Evolutionary conservation across 2,888 invertebrate genomes (phyloP), one percentile per base, ranked within the genome.

Genomic region (Drosophila buzzatii): DNA sequence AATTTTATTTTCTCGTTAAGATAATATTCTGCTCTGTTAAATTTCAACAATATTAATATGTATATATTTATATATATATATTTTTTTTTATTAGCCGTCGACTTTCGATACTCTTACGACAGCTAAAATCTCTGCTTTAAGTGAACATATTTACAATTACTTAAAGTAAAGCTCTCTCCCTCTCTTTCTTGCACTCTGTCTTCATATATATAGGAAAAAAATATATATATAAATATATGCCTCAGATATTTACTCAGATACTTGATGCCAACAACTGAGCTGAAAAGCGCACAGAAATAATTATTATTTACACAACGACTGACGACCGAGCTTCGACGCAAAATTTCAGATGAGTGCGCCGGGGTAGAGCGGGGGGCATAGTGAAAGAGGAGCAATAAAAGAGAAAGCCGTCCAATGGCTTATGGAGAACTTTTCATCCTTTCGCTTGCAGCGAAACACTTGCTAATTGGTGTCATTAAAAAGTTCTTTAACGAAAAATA

Each of bases 391-490:
- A 31, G 14, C 35, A 7, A 27, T 18, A 58, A 69, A 81, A 10
- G 31, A 35, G 52, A 69, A 84, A 63, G 71, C 39, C 39, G 49
- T 39, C 41, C 41, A 41, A 39, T 5, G 49, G 86, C 67, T 81
- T 89, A 70, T 68, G 42, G 18, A 23, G 10, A 59, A 27, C 23
- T 12, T 33, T 39, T 18, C 53, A 42, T 53, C 35, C 23, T 41
- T 63, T n/a, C 18, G 14, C 16, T 14, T 20, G 23, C 18, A 35
- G 31, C 14, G 37, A 44, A 60, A 65, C 59, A 64, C 59, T 68
- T 73, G 72, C 90, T 85, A 85, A 85, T 85, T 85, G 90, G 67
- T 89, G 85, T 85, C 81, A 85, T 90, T 90, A 85, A 85, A 90
- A 90, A 83, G 89, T 53, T 61, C 61, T 76, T 80, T 55, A 75